Evolutionary conservation across 2,113 vertebrate genomes (phyloP).

Genomic region (Marmota monax): DNA sequence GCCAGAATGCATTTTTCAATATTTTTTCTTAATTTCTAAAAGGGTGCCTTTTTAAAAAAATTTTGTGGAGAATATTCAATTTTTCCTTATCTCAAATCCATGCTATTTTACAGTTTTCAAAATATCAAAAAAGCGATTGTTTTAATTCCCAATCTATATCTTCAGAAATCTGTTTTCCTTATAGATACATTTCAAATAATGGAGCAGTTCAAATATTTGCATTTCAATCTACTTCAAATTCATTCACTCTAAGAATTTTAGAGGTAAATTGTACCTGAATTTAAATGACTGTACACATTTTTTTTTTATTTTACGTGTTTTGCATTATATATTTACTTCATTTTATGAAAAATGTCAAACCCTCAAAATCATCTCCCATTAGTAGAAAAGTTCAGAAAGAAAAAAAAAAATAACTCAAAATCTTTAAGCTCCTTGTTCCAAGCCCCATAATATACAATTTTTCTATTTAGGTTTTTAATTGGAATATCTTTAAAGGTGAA

Average conservation of each 20-base stretch:
- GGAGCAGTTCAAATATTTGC: background rate
- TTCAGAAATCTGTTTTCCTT: background rate
- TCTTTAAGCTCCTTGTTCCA: no score
- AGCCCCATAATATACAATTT: no score
- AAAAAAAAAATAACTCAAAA: no score
- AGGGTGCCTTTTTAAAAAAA: background rate
- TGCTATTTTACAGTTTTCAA: no score
- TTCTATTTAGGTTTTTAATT: no score
- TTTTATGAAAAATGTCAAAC: no score
- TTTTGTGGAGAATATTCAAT: background rate
- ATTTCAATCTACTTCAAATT: background rate
- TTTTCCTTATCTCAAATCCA: rapidly evolving
- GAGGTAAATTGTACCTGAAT: background rate
- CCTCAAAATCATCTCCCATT: no score
- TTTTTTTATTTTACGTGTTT: no score
- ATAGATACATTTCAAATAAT: background rate
- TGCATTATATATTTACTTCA: no score
- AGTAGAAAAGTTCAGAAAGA: no score
- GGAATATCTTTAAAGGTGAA: background rate
- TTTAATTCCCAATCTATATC: background rate
- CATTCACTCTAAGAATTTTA: background rate
- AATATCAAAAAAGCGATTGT: background rate
- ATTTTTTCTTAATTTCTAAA: no score
- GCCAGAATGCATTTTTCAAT: background rate
- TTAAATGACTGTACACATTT: no score